phyloP scores from a whole-genome alignment of 2,888 invertebrate genomes.

The Cistogaster globosa region DNA sequence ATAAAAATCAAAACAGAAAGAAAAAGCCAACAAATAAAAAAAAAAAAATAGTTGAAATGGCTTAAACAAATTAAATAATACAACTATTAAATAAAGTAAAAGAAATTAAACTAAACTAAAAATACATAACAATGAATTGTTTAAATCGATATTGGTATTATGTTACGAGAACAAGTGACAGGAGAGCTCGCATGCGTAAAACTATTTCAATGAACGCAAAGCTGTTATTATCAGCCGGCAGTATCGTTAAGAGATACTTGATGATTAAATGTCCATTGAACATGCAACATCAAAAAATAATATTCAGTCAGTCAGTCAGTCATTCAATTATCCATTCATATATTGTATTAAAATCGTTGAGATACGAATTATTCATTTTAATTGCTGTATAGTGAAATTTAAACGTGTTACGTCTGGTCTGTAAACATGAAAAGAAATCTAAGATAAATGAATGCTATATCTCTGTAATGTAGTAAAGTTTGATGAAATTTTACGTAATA shows the following conservation, averaged over 20 bases:
- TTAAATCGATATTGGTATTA: slow-evolving; percentile 10
- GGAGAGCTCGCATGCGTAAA: slow-evolving; percentile 24
- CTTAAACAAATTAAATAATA: slow-evolving; percentile 49
- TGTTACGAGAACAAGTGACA: not conserved
- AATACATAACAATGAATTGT: slow-evolving; percentile 45
- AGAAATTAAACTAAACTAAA: not conserved
- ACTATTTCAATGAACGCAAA: slow-evolving; percentile 18
- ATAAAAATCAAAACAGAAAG: slow-evolving; percentile 38
- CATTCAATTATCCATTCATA: not conserved
- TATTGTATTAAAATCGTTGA: slow-evolving; percentile 36
- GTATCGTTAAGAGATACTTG: slow-evolving; percentile 30
- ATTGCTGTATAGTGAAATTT: slow-evolving; percentile 18
- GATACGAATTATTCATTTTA: slow-evolving; percentile 17
- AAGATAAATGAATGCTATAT: too few relatives aligned
- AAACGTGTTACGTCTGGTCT: too few relatives aligned
- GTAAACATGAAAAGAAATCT: too few relatives aligned
- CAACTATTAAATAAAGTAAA: slow-evolving; percentile 11
- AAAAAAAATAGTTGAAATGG: not conserved
- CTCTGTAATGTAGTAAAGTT: too few relatives aligned
- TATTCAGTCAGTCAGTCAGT: not conserved
- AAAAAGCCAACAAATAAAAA: not conserved
- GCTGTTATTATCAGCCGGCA: slow-evolving; percentile 17
- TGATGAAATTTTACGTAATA: too few relatives aligned
- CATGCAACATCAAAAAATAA: slow-evolving; percentile 57
- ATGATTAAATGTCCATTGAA: slow-evolving; percentile 63